Evolutionary conservation across 2,888 invertebrate genomes (phyloP).

Genomic region (Coleophora deauratella): DNA sequence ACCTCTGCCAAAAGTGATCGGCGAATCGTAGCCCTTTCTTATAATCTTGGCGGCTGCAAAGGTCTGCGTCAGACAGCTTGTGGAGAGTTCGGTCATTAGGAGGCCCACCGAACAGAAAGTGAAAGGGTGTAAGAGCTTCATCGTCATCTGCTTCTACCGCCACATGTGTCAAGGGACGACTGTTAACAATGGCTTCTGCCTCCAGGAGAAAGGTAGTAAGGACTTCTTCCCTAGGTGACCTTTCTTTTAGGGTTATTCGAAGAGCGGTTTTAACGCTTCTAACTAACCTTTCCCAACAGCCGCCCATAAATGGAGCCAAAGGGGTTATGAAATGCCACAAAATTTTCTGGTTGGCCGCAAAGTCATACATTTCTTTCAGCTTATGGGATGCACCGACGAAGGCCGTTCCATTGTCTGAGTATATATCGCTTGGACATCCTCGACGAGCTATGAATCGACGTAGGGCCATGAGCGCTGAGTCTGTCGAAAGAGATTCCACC

Average conservation of each 20-base stretch:
- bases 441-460: constrained; percentile 8
- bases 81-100: too few relatives aligned
- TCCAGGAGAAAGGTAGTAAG: constrained; percentile 8
- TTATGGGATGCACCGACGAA: constrained; percentile 4
- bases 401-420: constrained; percentile 12
- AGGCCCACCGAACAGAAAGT: too few relatives aligned
- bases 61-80: too few relatives aligned
- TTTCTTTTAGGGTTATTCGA: constrained; percentile 3
- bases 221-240: constrained; percentile 8
- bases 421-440: constrained; percentile 8
- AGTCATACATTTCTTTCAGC: too few relatives aligned
- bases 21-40: too few relatives aligned
- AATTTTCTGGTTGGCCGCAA: background rate
- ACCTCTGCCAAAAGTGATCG: too few relatives aligned
- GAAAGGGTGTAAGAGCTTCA: too few relatives aligned
- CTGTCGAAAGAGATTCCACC: constrained; percentile 1
- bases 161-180: too few relatives aligned
- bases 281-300: constrained; percentile 13
- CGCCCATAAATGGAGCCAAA: constrained; percentile 11
- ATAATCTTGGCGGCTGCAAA: too few relatives aligned
- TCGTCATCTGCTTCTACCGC: too few relatives aligned
- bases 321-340: constrained; percentile 11
- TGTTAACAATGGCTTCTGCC: constrained; percentile 11
- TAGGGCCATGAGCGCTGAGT: constrained; percentile 7
- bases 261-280: constrained; percentile 9